These are phyloP conservation scores for Leptothorax acervorum DNA, from an alignment of 2,888 invertebrate species.

Conservation along the genomic window DNA sequence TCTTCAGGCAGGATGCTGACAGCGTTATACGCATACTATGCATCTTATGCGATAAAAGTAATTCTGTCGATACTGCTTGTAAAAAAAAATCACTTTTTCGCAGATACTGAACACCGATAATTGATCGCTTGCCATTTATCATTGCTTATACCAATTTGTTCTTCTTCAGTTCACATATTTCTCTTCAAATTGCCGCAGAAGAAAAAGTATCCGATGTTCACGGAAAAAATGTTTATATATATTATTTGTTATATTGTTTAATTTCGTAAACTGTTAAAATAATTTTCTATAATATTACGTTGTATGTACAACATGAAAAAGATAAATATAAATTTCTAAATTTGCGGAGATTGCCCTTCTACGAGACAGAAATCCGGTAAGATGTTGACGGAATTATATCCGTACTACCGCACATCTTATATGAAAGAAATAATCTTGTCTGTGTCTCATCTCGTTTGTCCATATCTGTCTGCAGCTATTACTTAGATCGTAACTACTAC, in stretches of 20 bases:
- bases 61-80: constrained; percentile 4
- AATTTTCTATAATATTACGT: background rate
- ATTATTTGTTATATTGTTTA: background rate
- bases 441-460: background rate
- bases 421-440: background rate
- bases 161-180: background rate
- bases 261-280: background rate
- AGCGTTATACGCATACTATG: background rate
- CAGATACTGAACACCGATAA: constrained; percentile 14
- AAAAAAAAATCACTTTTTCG: background rate
- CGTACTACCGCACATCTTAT: background rate
- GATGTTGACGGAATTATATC: constrained; percentile 17
- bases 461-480: background rate
- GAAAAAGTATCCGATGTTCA: background rate
- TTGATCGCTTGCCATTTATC: constrained; percentile 2
- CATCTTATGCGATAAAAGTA: background rate
- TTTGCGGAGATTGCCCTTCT: background rate
- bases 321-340: background rate
- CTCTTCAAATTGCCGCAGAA: background rate
- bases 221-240: background rate
- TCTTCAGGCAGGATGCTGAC: constrained; percentile 13
- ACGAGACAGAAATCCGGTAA: background rate
- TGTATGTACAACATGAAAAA: background rate
- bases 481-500: background rate
- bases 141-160: constrained; percentile 19